Percentiles rank a stretch among this genome's conserved stretches.
Evolutionary conservation across 2,113 vertebrate genomes (phyloP).

Genomic region (Centrocercus urophasianus): DNA sequence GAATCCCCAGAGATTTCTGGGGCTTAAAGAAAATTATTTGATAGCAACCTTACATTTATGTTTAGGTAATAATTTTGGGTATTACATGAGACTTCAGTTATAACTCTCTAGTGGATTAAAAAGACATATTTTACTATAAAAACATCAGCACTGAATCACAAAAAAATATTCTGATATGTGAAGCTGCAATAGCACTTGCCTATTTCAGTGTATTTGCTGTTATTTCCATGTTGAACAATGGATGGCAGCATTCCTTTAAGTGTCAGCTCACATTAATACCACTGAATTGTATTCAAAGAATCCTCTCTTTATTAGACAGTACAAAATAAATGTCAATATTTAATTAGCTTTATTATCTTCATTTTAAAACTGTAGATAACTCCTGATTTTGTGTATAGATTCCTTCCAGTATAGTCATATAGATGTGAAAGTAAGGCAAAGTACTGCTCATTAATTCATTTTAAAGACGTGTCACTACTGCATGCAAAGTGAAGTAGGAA

Average conservation of each 20-base stretch:
- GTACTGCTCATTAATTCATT: neutral
- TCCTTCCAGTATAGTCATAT: neutral
- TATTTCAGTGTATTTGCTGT: neutral
- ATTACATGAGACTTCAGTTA: neutral
- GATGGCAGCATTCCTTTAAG: conserved; percentile 53
- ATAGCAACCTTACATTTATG: neutral
- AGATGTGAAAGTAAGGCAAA: neutral
- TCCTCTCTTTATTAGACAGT: neutral
- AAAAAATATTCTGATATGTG: neutral
- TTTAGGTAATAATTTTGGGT: neutral
- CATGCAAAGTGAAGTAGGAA: neutral
- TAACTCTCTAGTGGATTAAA: neutral
- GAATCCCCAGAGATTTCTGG: neutral
- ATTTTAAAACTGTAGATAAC: neutral
- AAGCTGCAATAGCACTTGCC: neutral
- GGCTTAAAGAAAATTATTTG: conserved; percentile 6
- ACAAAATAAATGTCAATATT: neutral
- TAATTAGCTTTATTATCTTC: neutral
- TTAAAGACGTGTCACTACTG: neutral
- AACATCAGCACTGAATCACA: neutral
- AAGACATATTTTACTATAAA: neutral
- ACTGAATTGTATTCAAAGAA: neutral
- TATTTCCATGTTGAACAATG: conserved; percentile 24
- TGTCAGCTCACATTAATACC: neutral
- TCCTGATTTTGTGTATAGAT: neutral